phyloP scores from a whole-genome alignment of 1,140 invertebrate species.

The Olivierus martensii region DNA sequence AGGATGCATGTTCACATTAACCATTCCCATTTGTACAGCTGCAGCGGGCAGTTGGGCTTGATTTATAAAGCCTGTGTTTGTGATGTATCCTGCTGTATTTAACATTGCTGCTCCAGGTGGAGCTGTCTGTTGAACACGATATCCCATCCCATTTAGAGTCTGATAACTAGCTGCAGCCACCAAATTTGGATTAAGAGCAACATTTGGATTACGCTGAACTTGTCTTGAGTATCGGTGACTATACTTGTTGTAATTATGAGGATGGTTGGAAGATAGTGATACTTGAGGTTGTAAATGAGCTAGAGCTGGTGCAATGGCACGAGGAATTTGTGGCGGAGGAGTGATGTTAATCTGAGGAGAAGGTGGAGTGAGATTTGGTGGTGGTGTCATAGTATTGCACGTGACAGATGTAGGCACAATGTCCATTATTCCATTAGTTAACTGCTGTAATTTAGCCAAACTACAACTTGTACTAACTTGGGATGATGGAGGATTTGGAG shows the following conservation, averaged over 20 bases:
- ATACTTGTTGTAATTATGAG: slow-evolving; percentile 23
- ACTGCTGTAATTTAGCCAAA: slow-evolving; percentile 65
- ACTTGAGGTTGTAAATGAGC: slow-evolving; percentile 40
- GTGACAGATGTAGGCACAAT: slow-evolving; percentile 43
- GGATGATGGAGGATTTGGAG: slow-evolving; percentile 6
- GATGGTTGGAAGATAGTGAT: slow-evolving; percentile 28
- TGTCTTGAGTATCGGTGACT: slow-evolving; percentile 27
- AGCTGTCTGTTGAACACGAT: slow-evolving; percentile 47
- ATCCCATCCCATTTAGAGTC: slow-evolving; percentile 45
- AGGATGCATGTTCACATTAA: slow-evolving; percentile 42
- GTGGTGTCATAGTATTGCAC: slow-evolving; percentile 46
- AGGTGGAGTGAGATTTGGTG: slow-evolving; percentile 33
- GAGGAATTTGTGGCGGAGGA: slow-evolving; percentile 33
- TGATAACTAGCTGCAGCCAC: slow-evolving; percentile 44
- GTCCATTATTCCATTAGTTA: slow-evolving; percentile 66
- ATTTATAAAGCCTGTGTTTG: slow-evolving; percentile 53
- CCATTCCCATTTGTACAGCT: slow-evolving; percentile 52
- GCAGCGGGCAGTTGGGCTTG: slow-evolving; percentile 45
- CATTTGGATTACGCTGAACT: slow-evolving; percentile 43
- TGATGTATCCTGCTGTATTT: slow-evolving; percentile 43
- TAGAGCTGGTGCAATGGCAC: slow-evolving; percentile 49
- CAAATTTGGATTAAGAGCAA: slow-evolving; percentile 57
- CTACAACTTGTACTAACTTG: slow-evolving; percentile 43
- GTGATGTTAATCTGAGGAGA: slow-evolving; percentile 40
- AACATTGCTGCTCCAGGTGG: slow-evolving; percentile 34